Percentiles rank a stretch among this genome's conserved stretches.
Evolutionary conservation across 1,140 invertebrate genomes (phyloP).

Genomic region (Aphelenchoides avenae): DNA sequence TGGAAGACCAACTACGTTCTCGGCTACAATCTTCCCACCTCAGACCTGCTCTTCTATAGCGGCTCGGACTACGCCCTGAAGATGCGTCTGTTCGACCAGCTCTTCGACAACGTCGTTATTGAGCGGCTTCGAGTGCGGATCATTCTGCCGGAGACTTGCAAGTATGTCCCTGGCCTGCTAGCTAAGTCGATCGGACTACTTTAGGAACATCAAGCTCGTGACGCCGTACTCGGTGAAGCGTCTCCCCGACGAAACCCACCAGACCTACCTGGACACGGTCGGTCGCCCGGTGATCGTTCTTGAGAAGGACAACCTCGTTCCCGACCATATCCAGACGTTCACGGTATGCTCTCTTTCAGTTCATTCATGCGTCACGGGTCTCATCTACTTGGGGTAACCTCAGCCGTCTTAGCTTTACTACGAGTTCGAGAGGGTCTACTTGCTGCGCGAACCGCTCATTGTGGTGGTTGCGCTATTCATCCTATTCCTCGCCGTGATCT

Average conservation of each 20-base stretch:
- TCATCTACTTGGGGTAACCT: constrained; percentile 7
- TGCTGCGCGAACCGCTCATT: constrained; percentile 86
- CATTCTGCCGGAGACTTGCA: constrained; percentile 85
- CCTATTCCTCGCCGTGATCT: constrained; percentile 82
- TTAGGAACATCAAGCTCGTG: constrained; percentile 72
- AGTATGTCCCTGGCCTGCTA: constrained; percentile 56
- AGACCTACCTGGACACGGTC: constrained; percentile 89
- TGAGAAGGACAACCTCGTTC: constrained; percentile 81
- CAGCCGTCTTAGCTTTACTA: constrained; percentile 70
- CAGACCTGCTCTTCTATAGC: constrained; percentile 82
- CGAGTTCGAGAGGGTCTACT: constrained; percentile 72
- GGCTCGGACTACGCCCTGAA: constrained; percentile 71
- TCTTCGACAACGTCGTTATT: constrained; percentile 92
- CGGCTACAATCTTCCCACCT: constrained; percentile 94
- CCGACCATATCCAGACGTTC: constrained; percentile 89
- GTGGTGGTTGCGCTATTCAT: constrained; percentile 81
- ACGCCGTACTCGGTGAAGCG: constrained; percentile 77
- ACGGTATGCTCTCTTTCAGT: constrained; percentile 60
- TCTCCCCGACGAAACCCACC: constrained; percentile 73
- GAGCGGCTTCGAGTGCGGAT: constrained; percentile 83
- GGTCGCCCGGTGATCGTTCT: constrained; percentile 83
- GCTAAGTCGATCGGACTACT: constrained; percentile 1
- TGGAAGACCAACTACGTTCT: constrained; percentile 96
- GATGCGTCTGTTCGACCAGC: constrained; percentile 87
- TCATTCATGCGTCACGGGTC: neutral